Percentiles rank a stretch among this genome's conserved stretches.
These are phyloP conservation scores for Phataginus tricuspis DNA, from an alignment of 2,797 vertebrate species.

Conservation along the genomic window DNA sequence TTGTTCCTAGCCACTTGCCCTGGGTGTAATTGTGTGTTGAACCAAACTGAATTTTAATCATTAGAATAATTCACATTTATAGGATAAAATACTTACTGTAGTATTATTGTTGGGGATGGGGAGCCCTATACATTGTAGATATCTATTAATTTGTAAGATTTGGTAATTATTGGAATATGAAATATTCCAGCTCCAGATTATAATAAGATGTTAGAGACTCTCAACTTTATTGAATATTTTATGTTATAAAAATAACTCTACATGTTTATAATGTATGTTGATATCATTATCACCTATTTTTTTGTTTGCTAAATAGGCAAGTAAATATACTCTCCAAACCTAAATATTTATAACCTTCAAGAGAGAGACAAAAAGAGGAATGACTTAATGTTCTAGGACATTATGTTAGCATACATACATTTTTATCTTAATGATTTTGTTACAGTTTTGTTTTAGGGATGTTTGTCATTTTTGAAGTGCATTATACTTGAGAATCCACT, in stretches of 20 bases:
- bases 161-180: constrained; percentile 78
- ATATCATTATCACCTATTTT: neutral
- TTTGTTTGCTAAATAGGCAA: neutral
- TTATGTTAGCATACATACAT: neutral
- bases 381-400: neutral
- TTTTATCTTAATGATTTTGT: neutral
- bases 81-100: neutral
- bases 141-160: constrained; percentile 81
- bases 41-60: neutral
- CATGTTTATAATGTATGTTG: neutral
- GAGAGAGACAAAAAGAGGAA: neutral
- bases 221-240: neutral
- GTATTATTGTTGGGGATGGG: constrained; percentile 58
- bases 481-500: neutral
- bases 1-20: neutral
- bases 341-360: neutral
- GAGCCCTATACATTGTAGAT: constrained; percentile 71
- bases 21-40: neutral
- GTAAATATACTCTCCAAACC: neutral
- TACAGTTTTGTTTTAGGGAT: neutral
- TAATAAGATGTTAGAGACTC: constrained; percentile 72
- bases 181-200: constrained; percentile 72
- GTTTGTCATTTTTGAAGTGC: neutral
- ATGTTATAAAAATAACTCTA: neutral
- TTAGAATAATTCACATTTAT: neutral